Percentiles rank a stretch among this genome's conserved stretches.
phyloP scores from a whole-genome alignment of 2,797 vertebrate genomes.

The Paratrypauchen microcephalus region DNA sequence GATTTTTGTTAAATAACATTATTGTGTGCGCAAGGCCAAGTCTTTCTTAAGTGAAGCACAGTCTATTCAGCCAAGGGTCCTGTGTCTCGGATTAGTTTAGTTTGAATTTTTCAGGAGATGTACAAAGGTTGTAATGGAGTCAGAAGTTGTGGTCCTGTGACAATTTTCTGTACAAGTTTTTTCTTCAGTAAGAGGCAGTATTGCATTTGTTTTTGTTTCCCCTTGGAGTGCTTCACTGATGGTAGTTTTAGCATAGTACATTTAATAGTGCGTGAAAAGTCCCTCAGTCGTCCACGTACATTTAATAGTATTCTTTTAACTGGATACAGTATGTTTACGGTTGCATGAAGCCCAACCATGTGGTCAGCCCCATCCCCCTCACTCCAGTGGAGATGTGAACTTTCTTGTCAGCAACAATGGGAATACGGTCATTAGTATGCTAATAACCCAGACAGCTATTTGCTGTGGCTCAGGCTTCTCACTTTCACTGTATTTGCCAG shows the following conservation, averaged over 20 bases:
- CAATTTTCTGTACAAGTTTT: neutral
- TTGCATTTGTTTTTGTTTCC: neutral
- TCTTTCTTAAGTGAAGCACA: constrained; percentile 15
- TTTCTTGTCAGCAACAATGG: constrained; percentile 34
- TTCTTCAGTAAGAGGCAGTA: too few species aligned
- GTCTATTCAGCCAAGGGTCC: constrained; percentile 17
- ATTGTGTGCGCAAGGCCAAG: constrained; percentile 19
- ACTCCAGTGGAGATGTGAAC: constrained; percentile 42
- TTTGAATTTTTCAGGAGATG: constrained; percentile 15
- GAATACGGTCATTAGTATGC: constrained; percentile 37
- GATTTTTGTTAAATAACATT: constrained; percentile 41
- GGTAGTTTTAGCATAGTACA: neutral
- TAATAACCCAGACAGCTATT: constrained; percentile 27
- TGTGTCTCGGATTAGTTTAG: constrained; percentile 15
- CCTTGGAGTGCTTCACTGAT: neutral
- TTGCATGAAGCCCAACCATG: constrained; percentile 9
- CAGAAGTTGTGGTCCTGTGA: neutral
- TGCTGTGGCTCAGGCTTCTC: neutral
- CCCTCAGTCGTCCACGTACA: too few species aligned
- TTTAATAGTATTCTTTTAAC: neutral
- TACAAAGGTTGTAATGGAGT: neutral
- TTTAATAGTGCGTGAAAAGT: too few species aligned
- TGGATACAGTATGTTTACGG: constrained; percentile 19
- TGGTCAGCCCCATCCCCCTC: constrained; percentile 13
- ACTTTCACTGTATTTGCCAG: constrained; percentile 2